phyloP scores from a whole-genome alignment of 2,797 vertebrate species.

The Mycteria americana region DNA sequence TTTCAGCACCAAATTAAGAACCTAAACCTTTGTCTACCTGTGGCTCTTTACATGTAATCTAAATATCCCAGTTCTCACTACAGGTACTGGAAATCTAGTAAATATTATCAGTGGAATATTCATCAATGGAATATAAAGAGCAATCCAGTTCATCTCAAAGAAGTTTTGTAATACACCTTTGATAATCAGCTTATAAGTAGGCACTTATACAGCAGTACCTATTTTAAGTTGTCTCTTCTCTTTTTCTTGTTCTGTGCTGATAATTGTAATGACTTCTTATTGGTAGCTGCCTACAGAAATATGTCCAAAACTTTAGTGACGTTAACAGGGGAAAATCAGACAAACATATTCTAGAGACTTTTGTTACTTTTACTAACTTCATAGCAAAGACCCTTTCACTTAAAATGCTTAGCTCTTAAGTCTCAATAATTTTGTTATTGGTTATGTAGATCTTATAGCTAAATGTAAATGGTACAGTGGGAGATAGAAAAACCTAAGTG shows the following conservation, averaged over 20 bases:
- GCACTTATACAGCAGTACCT: neutral
- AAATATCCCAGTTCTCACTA: neutral
- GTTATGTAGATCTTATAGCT: neutral
- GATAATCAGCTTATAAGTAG: neutral
- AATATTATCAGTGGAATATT: neutral
- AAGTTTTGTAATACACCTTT: neutral
- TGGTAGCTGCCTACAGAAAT: neutral
- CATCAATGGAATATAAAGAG: neutral
- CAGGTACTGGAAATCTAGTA: neutral
- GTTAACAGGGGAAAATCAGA: neutral
- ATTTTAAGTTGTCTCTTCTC: neutral
- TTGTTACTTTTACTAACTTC: neutral
- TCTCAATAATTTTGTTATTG: neutral
- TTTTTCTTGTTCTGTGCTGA: neutral
- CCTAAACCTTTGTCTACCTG: neutral
- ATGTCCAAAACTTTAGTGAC: neutral
- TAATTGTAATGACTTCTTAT: neutral
- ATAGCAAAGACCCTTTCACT: neutral
- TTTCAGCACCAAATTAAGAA: neutral
- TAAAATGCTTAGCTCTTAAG: neutral
- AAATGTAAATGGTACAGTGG: neutral
- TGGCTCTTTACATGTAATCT: neutral
- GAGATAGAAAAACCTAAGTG: neutral
- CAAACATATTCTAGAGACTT: neutral
- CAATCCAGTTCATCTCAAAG: neutral